Conservation (phyloP, 2,888 invertebrate genomes). For the Macrosiphum euphorbiae region DNA sequence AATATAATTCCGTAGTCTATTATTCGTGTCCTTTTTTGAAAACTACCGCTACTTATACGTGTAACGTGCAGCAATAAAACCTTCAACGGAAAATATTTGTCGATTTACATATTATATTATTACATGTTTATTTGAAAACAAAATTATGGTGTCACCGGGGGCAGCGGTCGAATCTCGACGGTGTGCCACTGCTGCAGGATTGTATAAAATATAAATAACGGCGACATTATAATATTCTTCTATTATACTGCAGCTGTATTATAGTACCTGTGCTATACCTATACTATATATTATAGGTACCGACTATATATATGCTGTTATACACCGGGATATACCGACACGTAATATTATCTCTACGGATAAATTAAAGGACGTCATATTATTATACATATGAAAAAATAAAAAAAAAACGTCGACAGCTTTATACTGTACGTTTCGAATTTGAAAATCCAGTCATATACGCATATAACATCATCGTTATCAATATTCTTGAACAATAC, state of each 20-base stretch:
- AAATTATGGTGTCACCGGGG: background rate
- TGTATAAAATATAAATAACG: background rate
- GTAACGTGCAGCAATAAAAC: slow-evolving; percentile 34
- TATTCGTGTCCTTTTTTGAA: background rate
- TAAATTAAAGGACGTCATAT: background rate
- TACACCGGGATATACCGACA: background rate
- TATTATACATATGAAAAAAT: background rate
- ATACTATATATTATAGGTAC: no score
- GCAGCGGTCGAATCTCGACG: background rate
- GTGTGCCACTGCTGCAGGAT: slow-evolving; percentile 9
- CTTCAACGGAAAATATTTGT: slow-evolving; percentile 41
- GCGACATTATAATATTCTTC: background rate
- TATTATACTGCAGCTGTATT: no score
- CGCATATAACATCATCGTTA: background rate
- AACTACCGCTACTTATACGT: background rate
- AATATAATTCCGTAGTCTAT: background rate
- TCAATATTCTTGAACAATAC: slow-evolving; percentile 34
- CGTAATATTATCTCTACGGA: background rate
- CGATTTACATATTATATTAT: slow-evolving; percentile 32
- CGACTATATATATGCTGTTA: background rate
- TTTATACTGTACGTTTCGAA: background rate
- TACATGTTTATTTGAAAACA: slow-evolving; percentile 26
- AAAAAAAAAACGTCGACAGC: background rate
- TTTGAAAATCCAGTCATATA: slow-evolving; percentile 28
- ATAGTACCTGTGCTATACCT: no score